A percentile compares a stretch with the other conserved stretches of the same genome.
Conservation (phyloP, 2,797 vertebrate genomes). For the Poecilia wingei region DNA sequence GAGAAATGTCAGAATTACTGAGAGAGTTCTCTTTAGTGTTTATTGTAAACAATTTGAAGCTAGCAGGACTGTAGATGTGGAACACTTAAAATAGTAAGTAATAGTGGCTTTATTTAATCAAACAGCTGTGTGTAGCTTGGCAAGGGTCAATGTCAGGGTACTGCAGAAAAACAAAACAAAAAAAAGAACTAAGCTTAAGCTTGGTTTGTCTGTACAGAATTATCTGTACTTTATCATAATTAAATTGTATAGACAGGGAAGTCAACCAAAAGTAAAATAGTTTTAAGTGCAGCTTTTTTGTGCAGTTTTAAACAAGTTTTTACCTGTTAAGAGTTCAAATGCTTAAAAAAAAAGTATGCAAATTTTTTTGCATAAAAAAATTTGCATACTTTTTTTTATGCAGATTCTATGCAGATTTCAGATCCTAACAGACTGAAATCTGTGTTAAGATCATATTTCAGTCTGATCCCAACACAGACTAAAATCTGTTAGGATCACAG, state of each 20-base stretch:
- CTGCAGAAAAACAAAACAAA: neutral
- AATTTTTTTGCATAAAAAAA: too few relatives aligned
- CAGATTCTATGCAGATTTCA: too few relatives aligned
- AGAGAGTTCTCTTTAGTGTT: neutral
- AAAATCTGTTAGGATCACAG: neutral
- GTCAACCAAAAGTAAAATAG: neutral
- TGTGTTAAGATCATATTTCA: too few relatives aligned
- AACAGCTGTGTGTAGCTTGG: neutral
- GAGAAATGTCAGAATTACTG: neutral
- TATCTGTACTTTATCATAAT: neutral
- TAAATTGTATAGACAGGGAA: neutral
- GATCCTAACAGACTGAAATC: too few relatives aligned
- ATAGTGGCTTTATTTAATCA: neutral
- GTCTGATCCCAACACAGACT: too few relatives aligned
- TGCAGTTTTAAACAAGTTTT: neutral
- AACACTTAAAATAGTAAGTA: neutral
- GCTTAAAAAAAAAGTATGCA: neutral
- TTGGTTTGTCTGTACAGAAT: neutral
- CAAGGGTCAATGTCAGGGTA: neutral
- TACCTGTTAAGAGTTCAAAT: neutral
- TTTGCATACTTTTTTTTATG: too few relatives aligned
- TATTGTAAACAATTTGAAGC: neutral
- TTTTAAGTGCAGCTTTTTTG: neutral
- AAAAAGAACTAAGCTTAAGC: neutral
- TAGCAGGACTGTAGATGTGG: neutral